These are phyloP conservation scores for Pangasius larnaudii DNA, from an alignment of 2,797 vertebrate species.

Conservation along the genomic window DNA sequence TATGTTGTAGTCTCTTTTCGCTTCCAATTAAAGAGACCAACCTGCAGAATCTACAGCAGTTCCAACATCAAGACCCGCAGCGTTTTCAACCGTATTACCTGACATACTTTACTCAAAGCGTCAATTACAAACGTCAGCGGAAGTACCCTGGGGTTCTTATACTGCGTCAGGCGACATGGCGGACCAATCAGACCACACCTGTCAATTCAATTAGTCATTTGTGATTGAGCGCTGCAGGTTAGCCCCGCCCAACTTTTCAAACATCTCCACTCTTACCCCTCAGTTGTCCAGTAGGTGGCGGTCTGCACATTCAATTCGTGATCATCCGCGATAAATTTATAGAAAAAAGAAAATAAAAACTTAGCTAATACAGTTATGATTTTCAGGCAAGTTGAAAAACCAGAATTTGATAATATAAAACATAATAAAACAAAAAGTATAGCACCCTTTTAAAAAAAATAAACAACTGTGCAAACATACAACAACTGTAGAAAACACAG, in stretches of 20 bases:
- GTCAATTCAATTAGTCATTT: neutral
- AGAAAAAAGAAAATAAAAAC: neutral
- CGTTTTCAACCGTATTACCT: constrained; percentile 1
- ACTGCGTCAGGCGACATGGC: neutral
- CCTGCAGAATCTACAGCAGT: neutral
- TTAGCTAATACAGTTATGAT: neutral
- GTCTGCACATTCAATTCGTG: neutral
- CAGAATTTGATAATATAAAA: neutral
- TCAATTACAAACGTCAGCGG: neutral
- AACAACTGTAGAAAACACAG: neutral
- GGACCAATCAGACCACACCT: neutral
- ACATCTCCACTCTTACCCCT: neutral
- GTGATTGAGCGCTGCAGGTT: neutral
- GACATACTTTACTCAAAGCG: fast-evolving
- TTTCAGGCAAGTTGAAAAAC: neutral
- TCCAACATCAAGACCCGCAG: neutral
- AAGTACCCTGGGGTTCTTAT: neutral
- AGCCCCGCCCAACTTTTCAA: neutral
- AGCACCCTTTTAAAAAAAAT: too few relatives aligned
- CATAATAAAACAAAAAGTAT: neutral
- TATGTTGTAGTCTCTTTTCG: neutral
- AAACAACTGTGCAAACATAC: neutral
- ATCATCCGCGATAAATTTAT: neutral
- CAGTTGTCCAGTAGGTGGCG: constrained; percentile 13
- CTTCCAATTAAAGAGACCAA: neutral